These are phyloP conservation scores for Mycalesis mineus DNA, from an alignment of 2,888 invertebrate genomes.

Conservation along the genomic window DNA sequence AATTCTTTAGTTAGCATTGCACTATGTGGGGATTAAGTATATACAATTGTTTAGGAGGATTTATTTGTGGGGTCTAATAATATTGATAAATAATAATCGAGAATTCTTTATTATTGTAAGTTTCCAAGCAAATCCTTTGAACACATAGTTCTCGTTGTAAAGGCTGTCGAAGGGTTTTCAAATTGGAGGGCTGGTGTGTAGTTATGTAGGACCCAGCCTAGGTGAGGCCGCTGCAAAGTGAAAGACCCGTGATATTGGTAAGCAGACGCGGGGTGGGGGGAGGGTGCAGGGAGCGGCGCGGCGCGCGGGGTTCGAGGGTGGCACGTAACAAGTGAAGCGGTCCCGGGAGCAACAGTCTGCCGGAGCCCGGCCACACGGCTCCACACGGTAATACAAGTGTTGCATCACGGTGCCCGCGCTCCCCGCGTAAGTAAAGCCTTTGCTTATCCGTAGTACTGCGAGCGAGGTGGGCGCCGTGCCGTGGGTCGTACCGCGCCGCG, in stretches of 20 bases:
- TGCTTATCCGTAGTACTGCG: slow-evolving; percentile 44
- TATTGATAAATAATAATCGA: too few relatives aligned
- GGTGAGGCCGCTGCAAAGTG: slow-evolving; percentile 68
- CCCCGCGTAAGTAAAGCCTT: slow-evolving; percentile 63
- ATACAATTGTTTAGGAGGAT: too few relatives aligned
- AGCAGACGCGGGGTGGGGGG: slow-evolving; percentile 61
- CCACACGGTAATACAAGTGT: slow-evolving; percentile 58
- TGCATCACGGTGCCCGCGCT: slow-evolving; percentile 36
- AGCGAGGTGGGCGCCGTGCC: slow-evolving; percentile 29
- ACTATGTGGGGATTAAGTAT: too few relatives aligned
- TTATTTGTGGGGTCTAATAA: too few relatives aligned
- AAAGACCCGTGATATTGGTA: slow-evolving; percentile 65
- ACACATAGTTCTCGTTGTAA: slow-evolving; percentile 22
- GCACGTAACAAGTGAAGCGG: slow-evolving; percentile 77
- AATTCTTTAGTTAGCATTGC: too few relatives aligned
- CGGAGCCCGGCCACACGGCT: slow-evolving; percentile 75
- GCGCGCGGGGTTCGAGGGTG: slow-evolving; percentile 53
- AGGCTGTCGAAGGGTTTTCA: slow-evolving; percentile 27
- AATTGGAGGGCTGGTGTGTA: slow-evolving; percentile 37
- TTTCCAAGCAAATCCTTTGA: slow-evolving; percentile 22
- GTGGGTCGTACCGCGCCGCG: slow-evolving; percentile 22
- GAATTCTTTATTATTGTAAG: slow-evolving; percentile 4
- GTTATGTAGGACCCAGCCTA: slow-evolving; percentile 29
- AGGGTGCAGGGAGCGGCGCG: slow-evolving; percentile 39
- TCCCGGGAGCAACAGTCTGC: slow-evolving; percentile 78